Evolutionary conservation across 2,113 vertebrate genomes (phyloP).

Genomic region (Phylloscopus trochilus): DNA sequence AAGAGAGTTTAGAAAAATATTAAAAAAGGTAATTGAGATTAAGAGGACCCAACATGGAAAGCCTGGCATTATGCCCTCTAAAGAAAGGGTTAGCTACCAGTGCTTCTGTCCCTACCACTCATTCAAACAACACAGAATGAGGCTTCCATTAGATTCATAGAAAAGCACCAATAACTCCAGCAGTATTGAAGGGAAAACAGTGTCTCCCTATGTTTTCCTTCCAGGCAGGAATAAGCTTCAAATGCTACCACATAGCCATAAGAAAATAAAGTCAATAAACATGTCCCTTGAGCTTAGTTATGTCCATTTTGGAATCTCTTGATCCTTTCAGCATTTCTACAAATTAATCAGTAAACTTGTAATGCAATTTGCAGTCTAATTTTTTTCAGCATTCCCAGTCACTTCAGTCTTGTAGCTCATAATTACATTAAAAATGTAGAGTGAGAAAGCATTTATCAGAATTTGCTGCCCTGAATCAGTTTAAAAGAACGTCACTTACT

Average conservation of each 20-base stretch:
- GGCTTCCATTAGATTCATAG: background rate
- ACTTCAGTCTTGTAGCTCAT: background rate
- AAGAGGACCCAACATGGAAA: background rate
- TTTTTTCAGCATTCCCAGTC: background rate
- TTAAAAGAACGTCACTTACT: constrained; percentile 71
- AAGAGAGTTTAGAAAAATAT: background rate
- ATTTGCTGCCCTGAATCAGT: background rate
- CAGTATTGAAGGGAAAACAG: background rate
- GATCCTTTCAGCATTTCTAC: background rate
- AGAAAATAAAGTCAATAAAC: background rate
- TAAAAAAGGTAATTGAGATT: background rate
- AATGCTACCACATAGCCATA: background rate
- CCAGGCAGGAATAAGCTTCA: background rate
- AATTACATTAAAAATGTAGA: constrained; percentile 36
- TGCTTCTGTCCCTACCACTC: background rate
- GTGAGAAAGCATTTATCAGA: background rate
- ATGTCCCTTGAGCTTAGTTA: background rate
- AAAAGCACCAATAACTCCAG: background rate
- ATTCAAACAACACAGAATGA: background rate
- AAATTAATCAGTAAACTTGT: background rate
- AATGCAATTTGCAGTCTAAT: background rate
- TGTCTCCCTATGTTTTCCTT: background rate
- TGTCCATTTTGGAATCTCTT: background rate
- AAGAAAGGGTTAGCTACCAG: background rate
- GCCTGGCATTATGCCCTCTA: background rate